Base-by-base conservation (phyloP, 2,797 vertebrate species). In the Eremophila alpestris region DNA sequence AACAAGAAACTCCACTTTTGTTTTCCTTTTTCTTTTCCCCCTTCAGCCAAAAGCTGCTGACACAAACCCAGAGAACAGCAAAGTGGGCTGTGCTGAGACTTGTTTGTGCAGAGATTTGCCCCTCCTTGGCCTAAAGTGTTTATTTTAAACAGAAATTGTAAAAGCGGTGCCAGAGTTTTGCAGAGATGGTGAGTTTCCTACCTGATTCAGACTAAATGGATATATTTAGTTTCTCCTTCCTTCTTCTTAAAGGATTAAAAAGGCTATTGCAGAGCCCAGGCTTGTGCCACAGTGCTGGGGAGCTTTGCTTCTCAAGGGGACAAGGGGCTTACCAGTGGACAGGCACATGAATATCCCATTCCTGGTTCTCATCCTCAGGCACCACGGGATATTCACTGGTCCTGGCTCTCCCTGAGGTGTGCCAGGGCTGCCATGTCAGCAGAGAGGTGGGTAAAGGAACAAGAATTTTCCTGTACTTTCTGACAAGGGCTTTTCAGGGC, bases 271-370 rank as follows among this genome's bases (percentile, higher is more conserved):
- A 75, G 41, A 60, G 24, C 16, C 41, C 29, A 56, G 83, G 29
- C 7, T 76, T 82, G 40, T 8, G 5, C 27, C 43, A 38, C 0
- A 1, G 30, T 46, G 68, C 54, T 27, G 64, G 29, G 41, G 24
- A 87, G 41, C 43, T 93, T 78, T 69, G 49, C 4, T 55, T 22
- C 49, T 64, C 36, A 9, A 27, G 14, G 27, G 15, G 4, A 55
- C 19, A 55, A 63, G 41, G 21, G 32, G 9, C 16, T 77, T 5
- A 3, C 16, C 23, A 26, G 19, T 0, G 0, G 26, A 9, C 51
- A 38, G 32, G 36, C 2, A 4, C 8, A 1, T 18, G 23, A 70
- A 22, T 4, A 19, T n/a, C 27, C 70, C 11, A 3, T 63, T 85
- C 70, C 75, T 5, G 3, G 29, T 19, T 56, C 36, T 84, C 21